Conservation (phyloP, 2,888 invertebrate genomes). For the Drosophila falleni region DNA sequence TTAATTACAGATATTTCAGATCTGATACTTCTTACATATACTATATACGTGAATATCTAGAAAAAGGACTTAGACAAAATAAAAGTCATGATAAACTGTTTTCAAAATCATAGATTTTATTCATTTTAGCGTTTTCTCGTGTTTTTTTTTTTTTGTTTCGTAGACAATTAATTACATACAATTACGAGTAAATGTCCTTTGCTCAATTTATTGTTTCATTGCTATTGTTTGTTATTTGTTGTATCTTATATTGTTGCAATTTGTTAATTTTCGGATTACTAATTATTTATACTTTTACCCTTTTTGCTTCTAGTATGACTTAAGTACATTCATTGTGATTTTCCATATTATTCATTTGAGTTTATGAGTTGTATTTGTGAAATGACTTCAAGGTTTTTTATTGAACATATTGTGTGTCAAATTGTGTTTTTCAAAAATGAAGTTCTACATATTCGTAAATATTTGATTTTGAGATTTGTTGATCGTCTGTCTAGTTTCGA, state of each 20-base stretch:
- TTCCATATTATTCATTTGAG: constrained; percentile 11
- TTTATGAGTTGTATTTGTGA: constrained; percentile 26
- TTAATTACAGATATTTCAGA: not conserved
- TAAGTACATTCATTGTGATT: constrained; percentile 26
- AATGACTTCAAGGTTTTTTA: constrained; percentile 13
- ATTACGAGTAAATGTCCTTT: constrained; percentile 54
- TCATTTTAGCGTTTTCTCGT: constrained; percentile 44
- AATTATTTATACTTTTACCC: constrained; percentile 55
- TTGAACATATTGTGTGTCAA: constrained; percentile 18
- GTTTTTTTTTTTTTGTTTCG: constrained; percentile 12
- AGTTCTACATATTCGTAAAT: constrained; percentile 33
- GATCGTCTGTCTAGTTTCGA: constrained; percentile 6
- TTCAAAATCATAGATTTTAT: constrained; percentile 73
- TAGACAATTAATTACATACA: constrained; percentile 61
- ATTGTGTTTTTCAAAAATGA: constrained; percentile 7
- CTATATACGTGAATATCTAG: not conserved
- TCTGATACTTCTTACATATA: no score
- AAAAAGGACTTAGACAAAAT: not conserved
- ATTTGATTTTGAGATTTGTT: constrained; percentile 8
- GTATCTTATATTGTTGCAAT: constrained; percentile 53
- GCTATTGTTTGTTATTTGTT: constrained; percentile 33
- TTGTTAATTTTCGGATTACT: constrained; percentile 51
- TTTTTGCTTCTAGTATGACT: constrained; percentile 48
- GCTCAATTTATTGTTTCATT: constrained; percentile 20
- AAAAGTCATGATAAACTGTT: constrained; percentile 12